Base-by-base conservation (phyloP, 2,797 vertebrate species). In the Tragopan temminckii region DNA sequence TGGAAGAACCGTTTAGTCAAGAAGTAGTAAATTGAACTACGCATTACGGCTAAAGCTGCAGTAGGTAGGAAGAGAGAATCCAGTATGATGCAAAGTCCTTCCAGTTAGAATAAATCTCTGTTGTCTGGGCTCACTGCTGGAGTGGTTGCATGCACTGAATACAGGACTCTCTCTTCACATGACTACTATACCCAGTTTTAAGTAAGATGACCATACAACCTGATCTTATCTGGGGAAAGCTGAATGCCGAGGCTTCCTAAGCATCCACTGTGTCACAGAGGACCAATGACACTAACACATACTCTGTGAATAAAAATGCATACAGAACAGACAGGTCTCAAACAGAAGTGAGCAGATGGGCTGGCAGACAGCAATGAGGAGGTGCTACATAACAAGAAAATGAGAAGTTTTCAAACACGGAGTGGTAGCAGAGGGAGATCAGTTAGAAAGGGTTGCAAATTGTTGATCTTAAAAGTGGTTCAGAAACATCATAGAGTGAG, bases 141-240 rank as follows among this genome's bases (percentile, higher is more conserved):
- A 29, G 50, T 7, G 25, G 40, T 1, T 29, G 27, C 1, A 1
- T 7, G 1, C 0, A 0, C 33, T 66, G 27, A 31, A 25, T 27
- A 27, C 13, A 13, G 31, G 45, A 46, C n/a, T 43, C 0, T 29
- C 66, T 75, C 52, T 42, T 77, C 62, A 52, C 55, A 85, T 24
- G 45, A 74, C 29, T 78, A 36, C 45, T 31, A 5, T 52, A 40
- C 43, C 71, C 13, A 11, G 21, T 52, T 10, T 57, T 33, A 57
- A 90, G 21, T 55, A 71, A 93, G 77, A 61, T 9, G 64, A 4
- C 24, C 18, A 53, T 3, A 8, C 4, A 31, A 55, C 7, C 21
- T 52, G 33, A 29, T 25, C 20, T 86, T 80, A 27, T 16, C 62
- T 38, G n/a, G 31, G 68, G 71, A 81, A 80, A 69, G 50, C 33